phyloP scores from a whole-genome alignment of 2,888 invertebrate species.

The Caenorhabditis sulstoni region DNA sequence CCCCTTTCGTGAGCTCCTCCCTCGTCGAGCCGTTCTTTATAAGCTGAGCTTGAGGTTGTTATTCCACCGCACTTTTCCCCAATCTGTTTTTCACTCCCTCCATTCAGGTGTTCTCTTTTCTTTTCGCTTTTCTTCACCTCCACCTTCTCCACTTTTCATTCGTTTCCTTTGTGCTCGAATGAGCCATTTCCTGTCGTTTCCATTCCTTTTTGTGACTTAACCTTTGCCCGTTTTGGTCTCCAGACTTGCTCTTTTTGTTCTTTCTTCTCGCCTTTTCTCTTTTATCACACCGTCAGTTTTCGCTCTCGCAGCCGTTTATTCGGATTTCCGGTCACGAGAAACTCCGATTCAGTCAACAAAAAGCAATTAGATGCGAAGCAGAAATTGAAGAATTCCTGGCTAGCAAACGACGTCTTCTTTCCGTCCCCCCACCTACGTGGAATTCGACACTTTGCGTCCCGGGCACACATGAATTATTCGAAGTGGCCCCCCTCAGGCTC shows the following conservation, averaged over 20 bases:
- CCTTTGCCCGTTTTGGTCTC: constrained; percentile 5
- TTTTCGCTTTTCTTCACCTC: constrained; percentile 1
- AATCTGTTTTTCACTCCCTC: constrained; percentile 7
- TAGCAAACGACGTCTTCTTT: neutral
- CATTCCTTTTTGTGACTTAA: constrained; percentile 21
- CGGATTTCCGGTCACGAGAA: constrained; percentile 46
- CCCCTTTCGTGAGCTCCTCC: constrained; percentile 6
- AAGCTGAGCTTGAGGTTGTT: constrained; percentile 36
- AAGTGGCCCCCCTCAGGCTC: neutral
- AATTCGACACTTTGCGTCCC: constrained; percentile 35
- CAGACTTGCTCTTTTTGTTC: constrained; percentile 9
- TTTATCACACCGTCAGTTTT: constrained; percentile 12
- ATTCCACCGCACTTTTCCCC: constrained; percentile 18
- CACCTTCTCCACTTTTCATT: constrained; percentile 17
- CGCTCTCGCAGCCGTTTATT: constrained; percentile 8
- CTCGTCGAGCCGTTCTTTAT: constrained; percentile 8
- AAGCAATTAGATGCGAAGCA: constrained; percentile 31
- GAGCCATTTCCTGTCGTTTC: constrained; percentile 20
- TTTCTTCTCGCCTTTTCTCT: neutral
- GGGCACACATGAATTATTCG: constrained; percentile 39
- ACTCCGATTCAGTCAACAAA: constrained; percentile 1
- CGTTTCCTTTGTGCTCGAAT: constrained; percentile 19
- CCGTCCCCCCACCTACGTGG: constrained; percentile 18
- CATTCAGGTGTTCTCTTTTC: constrained; percentile 20
- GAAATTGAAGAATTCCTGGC: constrained; percentile 63